Base-by-base conservation (phyloP, 2,113 vertebrate species). In the Myrmecophaga tridactyla region DNA sequence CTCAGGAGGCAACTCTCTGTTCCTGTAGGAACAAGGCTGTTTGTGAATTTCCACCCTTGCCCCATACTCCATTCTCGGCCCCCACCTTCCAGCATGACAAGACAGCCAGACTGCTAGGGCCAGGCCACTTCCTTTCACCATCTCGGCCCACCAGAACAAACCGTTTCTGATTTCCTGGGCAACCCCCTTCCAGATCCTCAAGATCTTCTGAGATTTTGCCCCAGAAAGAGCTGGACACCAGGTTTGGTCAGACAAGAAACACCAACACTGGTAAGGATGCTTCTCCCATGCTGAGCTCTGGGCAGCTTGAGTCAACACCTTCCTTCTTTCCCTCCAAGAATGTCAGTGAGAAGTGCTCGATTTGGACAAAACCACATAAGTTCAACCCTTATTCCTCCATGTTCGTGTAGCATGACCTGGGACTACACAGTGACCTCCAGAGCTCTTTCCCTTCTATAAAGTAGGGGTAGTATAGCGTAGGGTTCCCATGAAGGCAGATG, bases 401-500 rank as follows among this genome's bases (percentile, higher is more conserved):
- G 25, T 23, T 31, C 46, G 10, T 31, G 0, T 12, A 7, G 2
- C 10, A 29, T 46, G 56, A 60, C 14, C 34, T 51, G 31, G 46
- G 29, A 2, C 27, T 31, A 3, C 4, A 48, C 4, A 1, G 20
- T 3, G 1, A 0, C 56, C 6, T 29, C 62, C 5, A 0, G 2
- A 6, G 29, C 17, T 11, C 27, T 75, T 9, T 11, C 7, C 6
- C 11, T 0, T 34, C 13, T 5, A 62, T 56, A 36, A 81, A 67
- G 29, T n/a, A 6, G 72, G 27, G 39, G 70, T 56, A 1, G 6
- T 48, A 48, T 11, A 5, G 0, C 29, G 1, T 3, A 41, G 53
- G 17, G 4, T 43, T 20, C 17, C 62, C n/a, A 39, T 2, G 27
- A 63, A 60, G 85, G 11, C 41, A 0, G 7, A 31, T 0, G 17